These are phyloP conservation scores for Aphelenchoides fujianensis DNA, from an alignment of 1,140 invertebrate species.

Conservation along the genomic window DNA sequence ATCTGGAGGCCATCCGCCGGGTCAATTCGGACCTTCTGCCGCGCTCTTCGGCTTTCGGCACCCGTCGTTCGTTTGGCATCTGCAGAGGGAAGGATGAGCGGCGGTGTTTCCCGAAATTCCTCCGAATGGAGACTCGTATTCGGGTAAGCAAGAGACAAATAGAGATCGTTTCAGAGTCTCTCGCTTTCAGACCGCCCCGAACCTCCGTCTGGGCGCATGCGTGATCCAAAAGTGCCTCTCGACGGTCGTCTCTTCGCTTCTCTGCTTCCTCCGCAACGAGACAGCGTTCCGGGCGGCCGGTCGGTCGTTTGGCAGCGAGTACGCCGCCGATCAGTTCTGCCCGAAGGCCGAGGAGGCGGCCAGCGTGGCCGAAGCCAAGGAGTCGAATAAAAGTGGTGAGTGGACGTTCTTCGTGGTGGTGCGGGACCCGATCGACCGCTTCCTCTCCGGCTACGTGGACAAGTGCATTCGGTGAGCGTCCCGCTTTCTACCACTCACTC, in stretches of 20 bases:
- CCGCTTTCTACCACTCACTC: neutral
- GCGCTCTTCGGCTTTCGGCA: neutral
- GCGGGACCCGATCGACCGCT: conserved; percentile 34
- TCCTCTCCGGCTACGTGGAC: conserved; percentile 33
- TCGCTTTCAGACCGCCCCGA: conserved; percentile 12
- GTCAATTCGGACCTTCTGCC: neutral
- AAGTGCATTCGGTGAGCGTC: conserved; percentile 31
- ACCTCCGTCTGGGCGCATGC: conserved; percentile 24
- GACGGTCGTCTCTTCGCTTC: conserved; percentile 22
- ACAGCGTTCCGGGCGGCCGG: neutral
- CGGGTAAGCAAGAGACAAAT: neutral
- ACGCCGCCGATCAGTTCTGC: neutral
- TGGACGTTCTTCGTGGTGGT: conserved; percentile 22
- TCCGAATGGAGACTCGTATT: neutral
- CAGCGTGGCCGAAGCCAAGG: neutral
- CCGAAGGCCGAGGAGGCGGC: neutral
- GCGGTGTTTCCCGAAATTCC: conserved; percentile 3
- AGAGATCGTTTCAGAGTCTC: neutral
- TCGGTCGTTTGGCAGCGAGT: neutral
- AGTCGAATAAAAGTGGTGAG: neutral
- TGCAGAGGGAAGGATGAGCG: neutral
- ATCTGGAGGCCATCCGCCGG: neutral
- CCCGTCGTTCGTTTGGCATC: neutral
- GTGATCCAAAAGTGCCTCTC: conserved; percentile 31
- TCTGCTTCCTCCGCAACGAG: conserved; percentile 25